Evolutionary conservation across 2,888 invertebrate genomes (phyloP).

Genomic region (Peribatodes rhomboidaria): DNA sequence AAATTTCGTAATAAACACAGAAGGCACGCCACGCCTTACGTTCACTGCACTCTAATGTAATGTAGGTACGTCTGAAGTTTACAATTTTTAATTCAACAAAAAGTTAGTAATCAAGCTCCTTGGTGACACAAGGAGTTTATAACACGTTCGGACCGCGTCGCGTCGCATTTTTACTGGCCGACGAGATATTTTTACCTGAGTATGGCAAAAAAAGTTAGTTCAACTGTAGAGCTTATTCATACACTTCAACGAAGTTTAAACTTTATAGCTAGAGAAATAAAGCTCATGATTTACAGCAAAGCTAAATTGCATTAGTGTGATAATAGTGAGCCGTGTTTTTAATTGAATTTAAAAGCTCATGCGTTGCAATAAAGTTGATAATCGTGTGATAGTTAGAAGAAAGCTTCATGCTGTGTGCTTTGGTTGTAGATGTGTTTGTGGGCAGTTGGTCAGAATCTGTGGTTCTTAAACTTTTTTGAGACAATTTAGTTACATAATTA

Average conservation of each 20-base stretch:
- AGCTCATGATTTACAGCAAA: constrained; percentile 40
- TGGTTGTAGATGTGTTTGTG: constrained; percentile 70
- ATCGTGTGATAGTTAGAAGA: constrained; percentile 42
- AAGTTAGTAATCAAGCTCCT: constrained; percentile 45
- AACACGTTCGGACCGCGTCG: constrained; percentile 61
- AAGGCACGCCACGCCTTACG: constrained; percentile 50
- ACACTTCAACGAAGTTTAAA: constrained; percentile 32
- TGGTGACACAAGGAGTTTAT: constrained; percentile 38
- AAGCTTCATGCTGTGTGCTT: constrained; percentile 67
- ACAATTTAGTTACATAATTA: neutral
- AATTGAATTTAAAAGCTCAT: constrained; percentile 49
- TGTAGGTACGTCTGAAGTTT: too few species aligned
- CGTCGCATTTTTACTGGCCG: constrained; percentile 76
- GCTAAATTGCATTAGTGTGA: constrained; percentile 69
- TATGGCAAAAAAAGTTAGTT: constrained; percentile 74
- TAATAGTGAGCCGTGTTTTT: constrained; percentile 49
- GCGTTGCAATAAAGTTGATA: constrained; percentile 18
- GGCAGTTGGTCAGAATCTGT: constrained; percentile 77
- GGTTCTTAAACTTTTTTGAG: constrained; percentile 66
- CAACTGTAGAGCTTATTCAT: constrained; percentile 58
- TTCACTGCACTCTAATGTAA: constrained; percentile 49
- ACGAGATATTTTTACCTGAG: constrained; percentile 83
- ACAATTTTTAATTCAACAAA: constrained; percentile 50
- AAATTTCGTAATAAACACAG: constrained; percentile 59
- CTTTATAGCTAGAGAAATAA: constrained; percentile 7